Conservation (phyloP, 2,888 invertebrate species). For the Amblyjoppa proteus region DNA sequence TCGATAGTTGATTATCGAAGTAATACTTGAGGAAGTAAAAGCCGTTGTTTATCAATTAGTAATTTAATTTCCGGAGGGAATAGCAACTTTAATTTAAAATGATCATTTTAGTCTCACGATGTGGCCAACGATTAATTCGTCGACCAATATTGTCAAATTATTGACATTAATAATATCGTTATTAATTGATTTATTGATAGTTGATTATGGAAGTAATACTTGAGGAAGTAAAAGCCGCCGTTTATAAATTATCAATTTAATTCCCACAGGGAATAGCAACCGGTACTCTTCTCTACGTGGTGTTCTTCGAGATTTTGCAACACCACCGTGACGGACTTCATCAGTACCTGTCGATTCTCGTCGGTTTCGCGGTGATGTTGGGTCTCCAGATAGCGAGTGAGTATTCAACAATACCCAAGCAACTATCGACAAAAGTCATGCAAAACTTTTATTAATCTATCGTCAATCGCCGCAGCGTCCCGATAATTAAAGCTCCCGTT, state of each 20-base stretch:
- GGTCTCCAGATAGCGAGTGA: conserved; percentile 88
- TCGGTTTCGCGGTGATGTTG: conserved; percentile 91
- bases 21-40: too few relatives aligned
- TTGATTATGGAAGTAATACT: too few relatives aligned
- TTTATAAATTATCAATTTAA: background rate
- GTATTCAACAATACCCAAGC: conserved; percentile 77
- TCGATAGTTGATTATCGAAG: too few relatives aligned
- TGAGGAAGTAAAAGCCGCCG: background rate
- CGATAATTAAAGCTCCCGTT: background rate
- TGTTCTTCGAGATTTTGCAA: conserved; percentile 97
- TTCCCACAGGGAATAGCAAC: conserved; percentile 92
- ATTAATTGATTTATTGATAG: too few relatives aligned
- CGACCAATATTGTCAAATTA: too few relatives aligned
- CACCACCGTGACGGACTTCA: conserved; percentile 87
- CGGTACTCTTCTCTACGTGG: conserved; percentile 97
- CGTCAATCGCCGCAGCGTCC: background rate
- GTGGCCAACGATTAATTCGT: too few relatives aligned
- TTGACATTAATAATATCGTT: too few relatives aligned
- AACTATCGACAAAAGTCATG: background rate
- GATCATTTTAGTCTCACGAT: too few relatives aligned
- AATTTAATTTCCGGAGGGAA: too few relatives aligned
- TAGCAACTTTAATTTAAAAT: too few relatives aligned
- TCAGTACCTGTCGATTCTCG: conserved; percentile 89
- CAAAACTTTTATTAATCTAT: background rate
- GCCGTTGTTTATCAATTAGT: too few relatives aligned